Base-by-base conservation (phyloP, 1,140 invertebrate species). In the Tetramorium simillimum region DNA sequence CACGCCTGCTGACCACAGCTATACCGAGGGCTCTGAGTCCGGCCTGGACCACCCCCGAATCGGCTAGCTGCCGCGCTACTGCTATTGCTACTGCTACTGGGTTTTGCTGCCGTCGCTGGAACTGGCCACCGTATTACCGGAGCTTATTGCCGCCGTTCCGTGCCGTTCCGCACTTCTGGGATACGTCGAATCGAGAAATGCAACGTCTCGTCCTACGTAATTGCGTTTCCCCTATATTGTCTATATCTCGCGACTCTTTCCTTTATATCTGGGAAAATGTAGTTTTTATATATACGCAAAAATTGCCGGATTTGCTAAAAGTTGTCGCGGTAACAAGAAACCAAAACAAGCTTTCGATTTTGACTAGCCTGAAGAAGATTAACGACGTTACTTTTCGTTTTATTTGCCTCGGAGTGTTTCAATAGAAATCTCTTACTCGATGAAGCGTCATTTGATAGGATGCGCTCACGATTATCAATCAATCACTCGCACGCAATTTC, bases 1-100 rank as follows among this genome's bases (percentile, higher is more conserved):
- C 94, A 95, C 94, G 94, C 92, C 93, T 93, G 94, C 94, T 94
- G 94, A 94, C 94, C 94, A 92, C 94, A 94, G 92, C 94, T 94
- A 93, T 93, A 95, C 92, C 92, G 93, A 94, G 93, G 92, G 89
- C 81, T 82, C 91, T 78, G 76, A 14, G 76, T 88, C 72, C 85
- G 63, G 78, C 67, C 63, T 75, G 86, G 88, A 86, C 87, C 90
- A 92, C 85, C 89, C 80, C 80, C 80, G 69, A 84, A 84, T 84
- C 80, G 69, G 60, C 67, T 62, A 24, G 73, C 82, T 51, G 14
- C 33, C 21, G 49, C 21, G 49, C 82, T 43, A 40, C 73, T 16
- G 28, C 73, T 75, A 73, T 18, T 75, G 56, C 73, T 56, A 49
- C 46, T 70, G 24, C 72, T 65, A 43, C 73, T 33, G 49, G 60